Evolutionary conservation across 2,888 invertebrate genomes (phyloP).

Genomic region (Halocaridina rubra): DNA sequence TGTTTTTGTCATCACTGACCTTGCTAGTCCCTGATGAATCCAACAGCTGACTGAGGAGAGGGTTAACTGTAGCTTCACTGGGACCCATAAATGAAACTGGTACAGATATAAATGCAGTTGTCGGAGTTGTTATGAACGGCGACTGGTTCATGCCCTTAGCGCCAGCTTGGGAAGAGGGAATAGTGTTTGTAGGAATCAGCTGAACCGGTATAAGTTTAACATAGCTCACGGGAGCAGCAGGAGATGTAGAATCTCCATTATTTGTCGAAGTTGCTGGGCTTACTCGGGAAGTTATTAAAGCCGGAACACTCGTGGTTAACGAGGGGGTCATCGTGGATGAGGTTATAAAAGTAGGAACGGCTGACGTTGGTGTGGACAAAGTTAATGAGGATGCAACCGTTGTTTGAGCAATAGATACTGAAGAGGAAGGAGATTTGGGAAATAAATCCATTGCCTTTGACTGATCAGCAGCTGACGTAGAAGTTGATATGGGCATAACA

Average conservation of each 20-base stretch:
- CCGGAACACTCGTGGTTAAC: background rate
- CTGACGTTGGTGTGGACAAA: background rate
- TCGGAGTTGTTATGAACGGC: background rate
- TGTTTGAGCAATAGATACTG: too few species aligned
- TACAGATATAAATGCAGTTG: slow-evolving; percentile 50
- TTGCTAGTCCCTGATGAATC: background rate
- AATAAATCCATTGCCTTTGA: background rate
- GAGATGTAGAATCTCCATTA: background rate
- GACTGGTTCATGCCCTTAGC: background rate
- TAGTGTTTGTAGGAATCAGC: slow-evolving; percentile 32
- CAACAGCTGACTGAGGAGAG: slow-evolving; percentile 36
- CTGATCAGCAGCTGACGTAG: background rate
- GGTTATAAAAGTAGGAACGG: background rate
- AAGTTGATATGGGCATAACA: too few species aligned
- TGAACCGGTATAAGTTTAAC: slow-evolving; percentile 53
- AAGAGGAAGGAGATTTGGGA: too few species aligned
- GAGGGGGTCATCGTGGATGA: background rate
- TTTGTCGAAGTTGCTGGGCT: background rate
- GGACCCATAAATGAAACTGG: slow-evolving; percentile 34
- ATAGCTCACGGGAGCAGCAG: slow-evolving; percentile 32
- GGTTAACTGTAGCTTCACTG: background rate
- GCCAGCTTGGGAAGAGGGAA: background rate
- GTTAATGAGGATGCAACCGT: too few species aligned
- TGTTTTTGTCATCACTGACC: background rate
- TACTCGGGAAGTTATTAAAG: background rate